These are phyloP conservation scores for Thereva nobilitata DNA, from an alignment of 2,888 invertebrate genomes.

Conservation along the genomic window DNA sequence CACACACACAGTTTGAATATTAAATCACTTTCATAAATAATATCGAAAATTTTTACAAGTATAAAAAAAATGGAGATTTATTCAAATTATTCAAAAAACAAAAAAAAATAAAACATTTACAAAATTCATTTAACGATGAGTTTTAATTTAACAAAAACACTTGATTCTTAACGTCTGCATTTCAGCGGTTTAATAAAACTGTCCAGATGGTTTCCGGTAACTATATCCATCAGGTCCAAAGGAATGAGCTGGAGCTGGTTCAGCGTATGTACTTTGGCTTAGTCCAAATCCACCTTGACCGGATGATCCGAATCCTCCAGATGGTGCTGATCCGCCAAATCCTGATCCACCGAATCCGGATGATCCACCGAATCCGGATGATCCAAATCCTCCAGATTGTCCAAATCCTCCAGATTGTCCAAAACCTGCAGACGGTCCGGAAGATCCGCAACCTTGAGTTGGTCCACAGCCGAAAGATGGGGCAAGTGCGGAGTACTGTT, in stretches of 20 bases:
- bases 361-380: not conserved
- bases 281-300: not conserved
- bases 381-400: not conserved
- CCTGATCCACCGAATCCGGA: not conserved
- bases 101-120: too few relatives aligned
- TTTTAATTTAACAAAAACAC: not conserved
- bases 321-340: not conserved
- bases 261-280: conserved; percentile 12
- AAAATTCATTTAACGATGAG: not conserved
- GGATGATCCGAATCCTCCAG: not conserved
- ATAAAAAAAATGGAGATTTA: too few relatives aligned
- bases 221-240: conserved; percentile 30
- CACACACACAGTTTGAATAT: too few relatives aligned
- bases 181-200: conserved; percentile 2
- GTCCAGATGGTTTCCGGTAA: conserved; percentile 15
- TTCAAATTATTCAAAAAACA: too few relatives aligned
- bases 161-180: not conserved
- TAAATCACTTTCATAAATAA: too few relatives aligned
- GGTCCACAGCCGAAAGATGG: not conserved
- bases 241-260: conserved; percentile 24
- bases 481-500: not conserved
- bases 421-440: not conserved
- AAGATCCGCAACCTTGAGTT: not conserved
- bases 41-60: too few relatives aligned
- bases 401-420: not conserved